Evolutionary conservation across 2,113 vertebrate species (phyloP).

Genomic region (Engystomops pustulosus): DNA sequence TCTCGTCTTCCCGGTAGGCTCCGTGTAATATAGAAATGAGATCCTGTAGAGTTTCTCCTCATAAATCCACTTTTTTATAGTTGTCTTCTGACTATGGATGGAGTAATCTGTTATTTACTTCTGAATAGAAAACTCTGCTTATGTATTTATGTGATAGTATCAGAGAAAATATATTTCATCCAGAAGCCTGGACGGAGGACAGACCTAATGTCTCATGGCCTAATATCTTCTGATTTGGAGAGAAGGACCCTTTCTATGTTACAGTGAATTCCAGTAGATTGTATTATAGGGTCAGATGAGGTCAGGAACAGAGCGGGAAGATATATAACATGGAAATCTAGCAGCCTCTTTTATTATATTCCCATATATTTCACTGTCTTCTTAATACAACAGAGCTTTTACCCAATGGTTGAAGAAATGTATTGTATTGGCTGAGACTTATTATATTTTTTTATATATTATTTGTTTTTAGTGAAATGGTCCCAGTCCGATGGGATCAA

Average conservation of each 20-base stretch:
- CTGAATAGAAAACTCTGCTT: background rate
- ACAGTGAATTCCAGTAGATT: background rate
- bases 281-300: background rate
- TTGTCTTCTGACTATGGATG: background rate
- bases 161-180: background rate
- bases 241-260: background rate
- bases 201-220: background rate
- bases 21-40: background rate
- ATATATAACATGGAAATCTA: background rate
- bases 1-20: background rate
- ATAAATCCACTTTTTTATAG: background rate
- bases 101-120: background rate
- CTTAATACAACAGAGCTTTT: background rate
- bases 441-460: too few relatives aligned
- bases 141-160: background rate
- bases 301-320: conserved; percentile 5
- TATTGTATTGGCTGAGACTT: too few relatives aligned
- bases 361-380: background rate
- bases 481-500: too few relatives aligned
- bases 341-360: background rate
- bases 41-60: background rate
- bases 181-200: background rate
- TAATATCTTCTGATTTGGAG: background rate
- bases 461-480: too few relatives aligned
- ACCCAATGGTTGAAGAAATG: too few relatives aligned